A percentile compares a stretch with the other conserved stretches of the same genome.
phyloP scores from a whole-genome alignment of 2,888 invertebrate species.

The Plebejus melissa region DNA sequence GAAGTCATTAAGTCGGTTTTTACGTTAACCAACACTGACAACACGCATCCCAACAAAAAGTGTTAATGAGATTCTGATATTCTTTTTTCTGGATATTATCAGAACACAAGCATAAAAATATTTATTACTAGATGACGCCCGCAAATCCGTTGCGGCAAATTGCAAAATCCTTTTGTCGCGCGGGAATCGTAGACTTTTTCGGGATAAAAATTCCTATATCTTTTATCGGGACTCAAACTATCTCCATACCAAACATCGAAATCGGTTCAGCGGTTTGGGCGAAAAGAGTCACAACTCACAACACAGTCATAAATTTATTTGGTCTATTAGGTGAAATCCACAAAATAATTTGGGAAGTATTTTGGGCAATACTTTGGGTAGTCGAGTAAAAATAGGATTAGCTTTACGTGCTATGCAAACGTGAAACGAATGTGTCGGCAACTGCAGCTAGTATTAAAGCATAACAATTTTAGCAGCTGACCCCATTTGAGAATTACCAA shows the following conservation, averaged over 20 bases:
- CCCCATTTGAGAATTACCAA: not conserved
- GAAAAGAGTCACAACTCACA: too few relatives aligned
- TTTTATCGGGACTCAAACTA: too few relatives aligned
- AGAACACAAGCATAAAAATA: not conserved
- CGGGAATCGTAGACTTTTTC: too few relatives aligned
- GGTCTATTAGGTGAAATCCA: too few relatives aligned
- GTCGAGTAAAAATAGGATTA: not conserved
- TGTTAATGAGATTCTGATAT: slow-evolving; percentile 20
- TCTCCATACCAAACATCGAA: too few relatives aligned
- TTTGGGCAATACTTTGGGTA: not conserved
- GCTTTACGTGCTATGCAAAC: not conserved
- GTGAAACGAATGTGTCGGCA: not conserved
- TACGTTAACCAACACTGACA: slow-evolving; percentile 1
- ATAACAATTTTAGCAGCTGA: not conserved
- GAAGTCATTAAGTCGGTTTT: slow-evolving; percentile 8
- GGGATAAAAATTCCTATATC: too few relatives aligned
- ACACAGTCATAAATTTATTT: too few relatives aligned
- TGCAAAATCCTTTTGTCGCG: too few relatives aligned
- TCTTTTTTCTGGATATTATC: not conserved
- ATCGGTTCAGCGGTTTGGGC: too few relatives aligned
- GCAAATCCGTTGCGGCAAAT: too few relatives aligned
- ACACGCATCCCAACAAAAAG: slow-evolving; percentile 12
- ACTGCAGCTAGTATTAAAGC: not conserved
- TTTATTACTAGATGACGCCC: not conserved
- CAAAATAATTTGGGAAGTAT: not conserved